Conservation (phyloP, 2,113 vertebrate genomes). For the Catharus minimus region DNA sequence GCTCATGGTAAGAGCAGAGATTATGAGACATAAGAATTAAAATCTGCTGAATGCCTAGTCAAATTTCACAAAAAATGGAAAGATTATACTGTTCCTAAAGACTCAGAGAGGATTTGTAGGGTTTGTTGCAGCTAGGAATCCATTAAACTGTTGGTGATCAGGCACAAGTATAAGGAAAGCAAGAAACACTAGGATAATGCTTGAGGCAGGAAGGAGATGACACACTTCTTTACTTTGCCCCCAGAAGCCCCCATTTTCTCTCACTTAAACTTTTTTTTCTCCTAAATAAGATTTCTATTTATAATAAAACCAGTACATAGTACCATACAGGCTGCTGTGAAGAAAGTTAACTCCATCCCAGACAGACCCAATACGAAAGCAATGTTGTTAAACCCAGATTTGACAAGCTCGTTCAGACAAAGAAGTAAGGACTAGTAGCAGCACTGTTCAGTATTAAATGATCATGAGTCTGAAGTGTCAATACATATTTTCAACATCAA, state of each 20-base stretch:
- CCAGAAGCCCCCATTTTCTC: not conserved
- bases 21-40: not conserved
- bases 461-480: not conserved
- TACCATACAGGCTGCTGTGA: no score
- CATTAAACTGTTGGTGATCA: not conserved
- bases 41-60: not conserved
- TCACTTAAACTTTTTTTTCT: not conserved
- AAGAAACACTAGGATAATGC: not conserved
- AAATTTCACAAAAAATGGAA: not conserved
- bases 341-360: not conserved
- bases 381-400: not conserved
- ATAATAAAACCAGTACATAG: not conserved
- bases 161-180: not conserved
- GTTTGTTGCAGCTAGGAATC: not conserved
- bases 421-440: not conserved
- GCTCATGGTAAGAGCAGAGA: not conserved
- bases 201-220: not conserved
- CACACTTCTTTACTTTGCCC: not conserved
- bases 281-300: not conserved
- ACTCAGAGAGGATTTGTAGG: not conserved
- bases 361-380: not conserved
- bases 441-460: not conserved
- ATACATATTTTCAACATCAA: not conserved
- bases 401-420: not conserved
- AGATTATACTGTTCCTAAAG: not conserved